Conservation (phyloP, 2,113 vertebrate species). For the Perca fluviatilis region DNA sequence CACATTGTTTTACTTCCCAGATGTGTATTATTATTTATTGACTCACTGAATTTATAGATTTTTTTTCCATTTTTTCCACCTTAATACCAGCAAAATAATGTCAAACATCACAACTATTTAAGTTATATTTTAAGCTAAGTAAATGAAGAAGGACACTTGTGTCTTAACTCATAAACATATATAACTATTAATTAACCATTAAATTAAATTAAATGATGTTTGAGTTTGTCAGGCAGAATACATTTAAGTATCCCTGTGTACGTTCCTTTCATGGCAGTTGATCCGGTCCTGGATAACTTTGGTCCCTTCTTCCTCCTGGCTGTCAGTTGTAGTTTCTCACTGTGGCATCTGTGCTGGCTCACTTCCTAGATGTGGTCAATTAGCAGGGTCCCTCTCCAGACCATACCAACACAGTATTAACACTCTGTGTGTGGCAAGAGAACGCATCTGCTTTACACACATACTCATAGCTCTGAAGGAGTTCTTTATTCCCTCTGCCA, state of each 20-base stretch:
- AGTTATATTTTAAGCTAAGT: neutral
- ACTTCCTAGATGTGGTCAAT: slow-evolving; percentile 66
- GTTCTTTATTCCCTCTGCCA: slow-evolving; percentile 26
- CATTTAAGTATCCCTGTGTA: neutral
- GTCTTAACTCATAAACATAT: neutral
- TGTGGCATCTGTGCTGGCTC: slow-evolving; percentile 72
- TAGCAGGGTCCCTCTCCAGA: slow-evolving; percentile 47
- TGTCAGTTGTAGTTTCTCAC: slow-evolving; percentile 50
- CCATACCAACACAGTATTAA: slow-evolving; percentile 24
- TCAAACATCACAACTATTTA: neutral
- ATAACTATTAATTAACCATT: neutral
- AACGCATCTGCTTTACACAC: slow-evolving; percentile 19
- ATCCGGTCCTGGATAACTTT: slow-evolving; percentile 30
- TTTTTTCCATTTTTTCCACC: neutral
- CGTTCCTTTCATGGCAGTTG: slow-evolving; percentile 18
- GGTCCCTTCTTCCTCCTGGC: slow-evolving; percentile 32
- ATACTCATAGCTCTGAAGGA: slow-evolving; percentile 10
- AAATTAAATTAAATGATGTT: neutral
- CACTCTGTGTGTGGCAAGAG: slow-evolving; percentile 12
- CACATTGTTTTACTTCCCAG: neutral
- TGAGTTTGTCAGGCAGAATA: neutral
- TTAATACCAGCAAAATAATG: neutral
- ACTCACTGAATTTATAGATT: neutral
- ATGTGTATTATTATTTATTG: neutral
- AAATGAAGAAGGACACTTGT: neutral